phyloP scores from a whole-genome alignment of 2,113 vertebrate genomes.

The Leptobrachium leishanense region DNA sequence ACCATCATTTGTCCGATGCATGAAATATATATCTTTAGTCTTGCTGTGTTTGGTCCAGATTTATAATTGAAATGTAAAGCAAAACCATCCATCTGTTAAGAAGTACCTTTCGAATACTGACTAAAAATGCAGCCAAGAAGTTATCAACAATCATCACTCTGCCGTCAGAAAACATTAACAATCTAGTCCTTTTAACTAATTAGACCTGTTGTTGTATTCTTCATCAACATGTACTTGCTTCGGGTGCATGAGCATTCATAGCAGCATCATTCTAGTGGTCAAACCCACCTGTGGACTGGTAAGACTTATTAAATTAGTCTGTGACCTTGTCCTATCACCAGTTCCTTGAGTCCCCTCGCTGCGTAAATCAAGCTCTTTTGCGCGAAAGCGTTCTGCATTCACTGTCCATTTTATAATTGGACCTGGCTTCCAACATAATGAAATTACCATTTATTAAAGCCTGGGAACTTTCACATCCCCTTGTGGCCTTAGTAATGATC shows the following conservation, averaged over 20 bases:
- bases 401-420: constrained; percentile 41
- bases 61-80: no score
- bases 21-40: no score
- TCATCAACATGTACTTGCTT: no score
- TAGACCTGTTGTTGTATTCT: no score
- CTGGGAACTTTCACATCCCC: constrained; percentile 11
- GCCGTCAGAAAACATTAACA: no score
- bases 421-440: constrained; percentile 37
- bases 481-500: constrained; percentile 7
- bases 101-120: no score
- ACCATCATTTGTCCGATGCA: no score
- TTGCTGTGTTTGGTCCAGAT: no score
- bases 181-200: no score
- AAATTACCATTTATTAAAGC: constrained; percentile 38
- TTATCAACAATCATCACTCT: no score
- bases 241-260: neutral
- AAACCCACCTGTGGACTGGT: neutral
- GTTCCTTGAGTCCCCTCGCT: constrained; percentile 15
- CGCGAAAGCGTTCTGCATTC: neutral
- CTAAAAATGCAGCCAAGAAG: no score
- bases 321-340: constrained; percentile 20
- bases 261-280: neutral
- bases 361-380: constrained; percentile 36
- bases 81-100: no score
- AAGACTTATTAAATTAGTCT: constrained; percentile 34